phyloP scores from a whole-genome alignment of 2,113 vertebrate species.

The Callopanchax toddi region DNA sequence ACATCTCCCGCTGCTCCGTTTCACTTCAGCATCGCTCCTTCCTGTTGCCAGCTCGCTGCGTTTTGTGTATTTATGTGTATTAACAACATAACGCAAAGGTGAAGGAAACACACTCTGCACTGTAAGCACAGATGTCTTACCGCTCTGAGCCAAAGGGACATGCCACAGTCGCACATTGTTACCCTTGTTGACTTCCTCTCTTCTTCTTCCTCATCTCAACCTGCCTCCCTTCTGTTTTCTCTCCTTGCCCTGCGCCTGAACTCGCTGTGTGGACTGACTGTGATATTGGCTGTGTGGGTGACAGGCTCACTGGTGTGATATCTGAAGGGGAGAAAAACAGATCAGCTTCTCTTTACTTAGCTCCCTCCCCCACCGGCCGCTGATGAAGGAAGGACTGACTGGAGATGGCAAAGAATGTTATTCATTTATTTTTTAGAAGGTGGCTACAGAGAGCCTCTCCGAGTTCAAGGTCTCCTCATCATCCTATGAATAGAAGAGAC shows the following conservation, averaged over 20 bases:
- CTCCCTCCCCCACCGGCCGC: conserved; percentile 39
- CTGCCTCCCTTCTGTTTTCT: conserved; percentile 31
- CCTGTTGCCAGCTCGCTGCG: not conserved
- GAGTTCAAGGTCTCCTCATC: conserved; percentile 48
- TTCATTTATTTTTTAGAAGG: conserved; percentile 64
- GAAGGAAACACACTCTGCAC: not conserved
- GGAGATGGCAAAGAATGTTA: conserved; percentile 33
- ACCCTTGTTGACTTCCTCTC: conserved; percentile 40
- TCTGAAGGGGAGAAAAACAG: conserved; percentile 68
- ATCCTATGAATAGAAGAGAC: conserved; percentile 34
- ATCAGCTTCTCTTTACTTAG: conserved; percentile 71
- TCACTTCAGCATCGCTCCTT: conserved; percentile 5
- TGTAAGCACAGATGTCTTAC: conserved; percentile 20
- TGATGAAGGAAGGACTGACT: conserved; percentile 45
- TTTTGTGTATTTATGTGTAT: conserved; percentile 12
- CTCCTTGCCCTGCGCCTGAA: conserved; percentile 64
- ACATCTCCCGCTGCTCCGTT: not conserved
- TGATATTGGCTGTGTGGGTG: conserved; percentile 74
- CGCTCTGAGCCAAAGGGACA: conserved; percentile 39
- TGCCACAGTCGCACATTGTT: conserved; percentile 23
- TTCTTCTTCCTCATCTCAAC: conserved; percentile 24
- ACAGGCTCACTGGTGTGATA: conserved; percentile 70
- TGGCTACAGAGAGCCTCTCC: conserved; percentile 27
- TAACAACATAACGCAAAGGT: conserved; percentile 3
- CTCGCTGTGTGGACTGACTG: conserved; percentile 63